phyloP scores from a whole-genome alignment of 2,888 invertebrate species.

The Elaeidobius kamerunicus region DNA sequence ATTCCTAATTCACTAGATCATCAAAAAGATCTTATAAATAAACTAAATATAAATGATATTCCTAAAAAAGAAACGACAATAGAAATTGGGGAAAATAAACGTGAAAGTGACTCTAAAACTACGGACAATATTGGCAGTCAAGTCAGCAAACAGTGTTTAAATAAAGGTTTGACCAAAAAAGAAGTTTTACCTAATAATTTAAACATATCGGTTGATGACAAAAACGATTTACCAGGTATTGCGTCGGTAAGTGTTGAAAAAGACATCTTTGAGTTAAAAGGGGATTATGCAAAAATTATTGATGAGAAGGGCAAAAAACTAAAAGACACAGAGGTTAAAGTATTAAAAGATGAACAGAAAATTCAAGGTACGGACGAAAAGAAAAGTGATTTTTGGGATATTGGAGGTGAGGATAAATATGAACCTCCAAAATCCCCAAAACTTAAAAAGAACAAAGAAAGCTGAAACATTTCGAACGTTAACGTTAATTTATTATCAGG shows the following conservation, averaged over 20 bases:
- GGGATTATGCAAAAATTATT: not conserved
- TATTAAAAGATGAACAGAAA: not conserved
- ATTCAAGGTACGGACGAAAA: conserved; percentile 16
- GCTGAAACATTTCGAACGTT: too few species aligned
- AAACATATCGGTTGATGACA: too few species aligned
- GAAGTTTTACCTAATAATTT: too few species aligned
- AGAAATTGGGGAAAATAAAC: too few species aligned
- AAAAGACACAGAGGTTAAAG: not conserved
- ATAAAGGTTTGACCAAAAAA: too few species aligned
- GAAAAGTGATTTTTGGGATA: conserved; percentile 19
- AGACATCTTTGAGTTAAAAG: not conserved
- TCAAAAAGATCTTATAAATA: not conserved
- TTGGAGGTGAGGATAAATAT: conserved; percentile 9
- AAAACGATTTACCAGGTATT: too few species aligned
- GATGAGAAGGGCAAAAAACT: not conserved
- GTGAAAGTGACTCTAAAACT: not conserved
- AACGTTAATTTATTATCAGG: too few species aligned
- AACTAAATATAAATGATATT: too few species aligned
- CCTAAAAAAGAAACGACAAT: too few species aligned
- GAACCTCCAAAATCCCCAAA: conserved; percentile 27
- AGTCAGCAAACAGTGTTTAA: too few species aligned
- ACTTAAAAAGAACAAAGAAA: conserved; percentile 29
- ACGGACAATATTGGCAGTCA: too few species aligned
- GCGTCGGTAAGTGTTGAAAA: too few species aligned
- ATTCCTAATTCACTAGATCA: not conserved